Evolutionary conservation across 2,113 vertebrate species (phyloP).

Genomic region (Paradisaea rubra): DNA sequence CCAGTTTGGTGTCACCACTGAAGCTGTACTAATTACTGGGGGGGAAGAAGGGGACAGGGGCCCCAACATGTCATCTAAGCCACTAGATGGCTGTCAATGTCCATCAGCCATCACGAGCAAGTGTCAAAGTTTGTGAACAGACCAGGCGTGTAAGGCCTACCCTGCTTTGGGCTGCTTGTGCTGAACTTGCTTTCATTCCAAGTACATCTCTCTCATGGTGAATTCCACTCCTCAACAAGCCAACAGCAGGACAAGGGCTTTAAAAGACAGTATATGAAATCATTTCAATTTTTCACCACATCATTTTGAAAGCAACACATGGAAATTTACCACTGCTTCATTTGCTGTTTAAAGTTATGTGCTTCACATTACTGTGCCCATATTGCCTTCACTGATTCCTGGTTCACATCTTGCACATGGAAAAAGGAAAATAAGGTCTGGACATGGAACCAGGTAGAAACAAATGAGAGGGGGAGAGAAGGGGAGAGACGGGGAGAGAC

Average conservation of each 20-base stretch:
- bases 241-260: not conserved
- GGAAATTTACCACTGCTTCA: not conserved
- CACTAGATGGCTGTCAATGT: conserved; percentile 62
- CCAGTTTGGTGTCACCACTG: not conserved
- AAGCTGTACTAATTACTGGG: not conserved
- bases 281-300: not conserved
- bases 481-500: too few species aligned
- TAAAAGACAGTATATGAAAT: not conserved
- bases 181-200: not conserved
- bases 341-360: not conserved
- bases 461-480: too few species aligned
- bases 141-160: not conserved
- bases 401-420: not conserved
- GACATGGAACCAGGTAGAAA: not conserved
- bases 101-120: not conserved
- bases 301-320: not conserved
- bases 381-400: not conserved
- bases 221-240: not conserved
- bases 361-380: not conserved
- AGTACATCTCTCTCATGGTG: not conserved
- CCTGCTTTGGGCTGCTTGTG: not conserved
- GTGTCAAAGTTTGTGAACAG: not conserved
- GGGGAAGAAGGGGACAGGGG: not conserved
- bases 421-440: not conserved
- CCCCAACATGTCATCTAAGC: not conserved